Conservation (phyloP, 2,888 invertebrate species). For the Lathronympha strigana region DNA sequence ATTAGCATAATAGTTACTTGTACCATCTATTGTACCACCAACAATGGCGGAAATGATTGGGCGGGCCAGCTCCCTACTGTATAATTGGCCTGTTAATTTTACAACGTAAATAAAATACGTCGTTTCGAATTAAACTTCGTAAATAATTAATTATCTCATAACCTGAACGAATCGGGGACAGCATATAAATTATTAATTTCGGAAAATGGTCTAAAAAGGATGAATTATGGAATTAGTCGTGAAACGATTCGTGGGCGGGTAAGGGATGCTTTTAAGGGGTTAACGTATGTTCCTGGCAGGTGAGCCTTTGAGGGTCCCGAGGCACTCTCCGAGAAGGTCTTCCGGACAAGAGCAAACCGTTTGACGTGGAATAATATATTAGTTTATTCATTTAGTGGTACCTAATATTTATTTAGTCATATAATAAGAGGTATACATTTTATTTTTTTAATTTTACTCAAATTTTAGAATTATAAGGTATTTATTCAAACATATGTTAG, state of each 20-base stretch:
- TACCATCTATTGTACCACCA: conserved; percentile 50
- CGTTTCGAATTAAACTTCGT: conserved; percentile 39
- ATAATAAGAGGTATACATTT: no score
- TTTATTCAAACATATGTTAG: no score
- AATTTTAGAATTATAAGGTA: no score
- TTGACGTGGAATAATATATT: conserved; percentile 17
- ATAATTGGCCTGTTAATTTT: conserved; percentile 34
- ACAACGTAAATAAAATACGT: conserved; percentile 29
- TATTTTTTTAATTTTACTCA: no score
- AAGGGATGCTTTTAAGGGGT: conserved; percentile 71
- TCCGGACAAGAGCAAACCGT: not conserved
- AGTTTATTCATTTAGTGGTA: conserved; percentile 15
- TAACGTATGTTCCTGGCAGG: conserved; percentile 58
- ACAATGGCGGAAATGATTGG: conserved; percentile 47
- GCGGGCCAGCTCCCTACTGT: conserved; percentile 40
- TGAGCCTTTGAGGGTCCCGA: conserved; percentile 41
- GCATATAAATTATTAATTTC: conserved; percentile 75
- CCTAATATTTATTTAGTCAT: no score
- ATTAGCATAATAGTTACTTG: conserved; percentile 80
- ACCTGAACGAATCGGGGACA: conserved; percentile 68
- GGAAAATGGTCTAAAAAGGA: conserved; percentile 80
- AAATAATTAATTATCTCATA: conserved; percentile 67
- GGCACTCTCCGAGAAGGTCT: not conserved
- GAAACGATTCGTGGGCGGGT: conserved; percentile 73
- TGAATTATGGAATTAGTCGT: conserved; percentile 79